Conservation (phyloP, 2,113 vertebrate species). For the Apodemus sylvaticus region DNA sequence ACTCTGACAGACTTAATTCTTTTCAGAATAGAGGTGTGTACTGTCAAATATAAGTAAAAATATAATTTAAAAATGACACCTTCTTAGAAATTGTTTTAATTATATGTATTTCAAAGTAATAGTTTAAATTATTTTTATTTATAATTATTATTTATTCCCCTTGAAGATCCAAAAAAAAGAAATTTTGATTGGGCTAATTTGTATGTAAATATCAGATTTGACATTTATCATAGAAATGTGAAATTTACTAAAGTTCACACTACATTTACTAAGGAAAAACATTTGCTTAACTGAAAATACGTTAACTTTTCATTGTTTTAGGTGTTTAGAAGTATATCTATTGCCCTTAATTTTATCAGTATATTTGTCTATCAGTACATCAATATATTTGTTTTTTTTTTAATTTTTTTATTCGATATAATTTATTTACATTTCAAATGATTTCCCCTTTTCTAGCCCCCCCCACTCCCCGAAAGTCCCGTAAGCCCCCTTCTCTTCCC, state of each 20-base stretch:
- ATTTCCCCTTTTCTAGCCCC: too few relatives aligned
- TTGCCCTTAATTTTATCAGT: neutral
- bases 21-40: neutral
- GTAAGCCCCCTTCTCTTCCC: too few relatives aligned
- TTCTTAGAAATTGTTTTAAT: neutral
- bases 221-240: neutral
- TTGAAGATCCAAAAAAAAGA: neutral
- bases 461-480: too few relatives aligned
- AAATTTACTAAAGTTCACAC: neutral
- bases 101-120: neutral
- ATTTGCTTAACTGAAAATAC: neutral
- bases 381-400: too few relatives aligned
- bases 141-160: neutral
- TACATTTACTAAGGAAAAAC: neutral
- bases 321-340: neutral
- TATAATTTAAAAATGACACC: neutral
- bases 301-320: neutral
- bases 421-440: too few relatives aligned
- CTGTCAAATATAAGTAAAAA: slow-evolving; percentile 14
- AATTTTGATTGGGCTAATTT: neutral
- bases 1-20: slow-evolving; percentile 34
- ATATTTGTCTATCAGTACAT: neutral
- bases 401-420: too few relatives aligned
- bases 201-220: neutral
- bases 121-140: slow-evolving; percentile 7